phyloP scores from a whole-genome alignment of 2,888 invertebrate genomes.

The Didymodactylos carnosus region DNA sequence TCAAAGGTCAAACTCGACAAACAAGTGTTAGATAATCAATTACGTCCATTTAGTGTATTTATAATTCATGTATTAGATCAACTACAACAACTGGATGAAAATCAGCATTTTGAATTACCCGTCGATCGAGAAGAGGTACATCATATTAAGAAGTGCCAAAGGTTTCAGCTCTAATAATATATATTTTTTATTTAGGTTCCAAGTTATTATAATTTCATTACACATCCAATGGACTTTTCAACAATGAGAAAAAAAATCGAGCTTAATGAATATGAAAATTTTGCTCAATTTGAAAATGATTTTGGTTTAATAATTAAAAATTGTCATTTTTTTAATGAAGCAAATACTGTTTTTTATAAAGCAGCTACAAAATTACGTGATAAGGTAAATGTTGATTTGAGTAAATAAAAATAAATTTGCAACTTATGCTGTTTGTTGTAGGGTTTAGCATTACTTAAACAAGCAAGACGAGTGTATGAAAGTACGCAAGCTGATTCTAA shows the following conservation, averaged over 20 bases:
- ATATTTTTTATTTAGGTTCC: slow-evolving; percentile 12
- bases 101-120: slow-evolving; percentile 74
- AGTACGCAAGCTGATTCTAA: background rate
- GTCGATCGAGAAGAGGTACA: slow-evolving; percentile 48
- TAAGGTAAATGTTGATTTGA: too few species aligned
- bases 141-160: background rate
- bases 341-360: slow-evolving; percentile 40
- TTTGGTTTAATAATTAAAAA: slow-evolving; percentile 87
- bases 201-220: slow-evolving; percentile 14
- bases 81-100: slow-evolving; percentile 56
- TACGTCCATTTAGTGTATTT: slow-evolving; percentile 61
- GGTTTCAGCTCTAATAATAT: background rate
- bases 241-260: slow-evolving; percentile 52
- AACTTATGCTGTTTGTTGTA: background rate
- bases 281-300: slow-evolving; percentile 64
- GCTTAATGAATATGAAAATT: slow-evolving; percentile 37
- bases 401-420: background rate
- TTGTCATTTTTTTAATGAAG: slow-evolving; percentile 79
- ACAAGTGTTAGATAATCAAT: slow-evolving; percentile 47
- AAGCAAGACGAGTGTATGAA: background rate
- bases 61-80: slow-evolving; percentile 55
- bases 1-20: slow-evolving; percentile 45
- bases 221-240: slow-evolving; percentile 38
- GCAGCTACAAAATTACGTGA: slow-evolving; percentile 1
- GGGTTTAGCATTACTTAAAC: background rate